Base-by-base conservation (phyloP, 2,113 vertebrate species). In the Pundamilia nyererei region DNA sequence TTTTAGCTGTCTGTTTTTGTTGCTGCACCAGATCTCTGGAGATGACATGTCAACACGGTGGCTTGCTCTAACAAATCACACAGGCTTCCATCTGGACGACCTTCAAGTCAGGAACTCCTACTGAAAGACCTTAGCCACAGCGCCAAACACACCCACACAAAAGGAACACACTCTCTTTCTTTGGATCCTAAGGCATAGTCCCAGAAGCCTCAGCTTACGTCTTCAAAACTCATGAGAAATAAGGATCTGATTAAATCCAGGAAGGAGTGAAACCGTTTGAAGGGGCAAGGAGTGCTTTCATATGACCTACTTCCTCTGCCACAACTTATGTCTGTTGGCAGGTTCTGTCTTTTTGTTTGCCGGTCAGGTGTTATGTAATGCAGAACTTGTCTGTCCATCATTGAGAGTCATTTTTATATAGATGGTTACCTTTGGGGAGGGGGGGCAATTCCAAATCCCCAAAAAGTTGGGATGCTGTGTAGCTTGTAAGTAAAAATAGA, bases 221-320 rank as follows among this genome's bases (percentile, higher is more conserved):
- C 81, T 89, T 93, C 80, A 89, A 89, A 91, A 62, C 72, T 70
- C 60, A 81, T 60, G 77, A 91, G 90, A 80, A 91, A 86, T 84
- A 56, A 70, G 85, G 3, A 38, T 19, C 49, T 82, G 86, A 86
- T 94, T 92, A 83, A 5, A 47, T 84, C 82, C 80, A 92, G 49
- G 53, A 81, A 87, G 86, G 58, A 89, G 86, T 81, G 86, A 80
- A 89, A 81, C 81, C 15, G 21, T 91, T 75, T 91, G 72, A 87
- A 89, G 84, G 84, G 24, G 51, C 24, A 45, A 60, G 45, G 79
- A 91, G 77, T 56, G 82, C 86, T 88, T 88, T 90, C 88, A 89
- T 87, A 89, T 86, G 79, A 65, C 33, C 51, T 49, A 21, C 83
- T 47, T 81, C 81, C 79, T 86, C 56, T 72, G 53, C 38, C 68